A percentile compares a stretch with the other conserved stretches of the same genome.
phyloP scores from a whole-genome alignment of 2,888 invertebrate species.

The Caenorhabditis macrosperma region DNA sequence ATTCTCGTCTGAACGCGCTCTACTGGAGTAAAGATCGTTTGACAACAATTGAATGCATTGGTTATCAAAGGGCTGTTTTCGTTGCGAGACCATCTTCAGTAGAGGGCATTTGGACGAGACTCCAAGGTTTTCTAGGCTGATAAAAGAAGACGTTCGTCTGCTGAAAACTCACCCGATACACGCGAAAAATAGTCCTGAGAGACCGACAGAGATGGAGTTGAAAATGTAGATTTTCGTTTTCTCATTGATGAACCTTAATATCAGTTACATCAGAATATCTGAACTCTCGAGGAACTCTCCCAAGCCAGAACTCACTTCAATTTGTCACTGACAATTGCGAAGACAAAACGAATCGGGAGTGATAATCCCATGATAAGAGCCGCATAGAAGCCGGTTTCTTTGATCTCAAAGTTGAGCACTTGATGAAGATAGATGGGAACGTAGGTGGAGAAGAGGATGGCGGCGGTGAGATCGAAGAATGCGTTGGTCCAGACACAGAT shows the following conservation, averaged over 20 bases:
- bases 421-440: conserved; percentile 69
- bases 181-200: conserved; percentile 35
- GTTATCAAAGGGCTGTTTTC: no score
- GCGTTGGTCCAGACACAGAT: conserved; percentile 71
- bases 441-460: conserved; percentile 69
- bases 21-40: no score
- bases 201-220: conserved; percentile 51
- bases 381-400: conserved; percentile 55
- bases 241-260: conserved; percentile 50
- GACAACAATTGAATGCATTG: no score
- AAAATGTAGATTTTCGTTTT: conserved; percentile 40
- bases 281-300: no score
- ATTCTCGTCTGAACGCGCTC: no score
- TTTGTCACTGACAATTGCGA: conserved; percentile 68
- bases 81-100: no score
- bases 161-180: conserved; percentile 39
- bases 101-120: no score
- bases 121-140: no score
- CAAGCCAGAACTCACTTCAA: conserved; percentile 53
- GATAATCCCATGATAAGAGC: conserved; percentile 47
- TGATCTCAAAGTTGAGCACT: conserved; percentile 56
- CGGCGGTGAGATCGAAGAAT: conserved; percentile 69
- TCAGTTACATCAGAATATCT: not conserved
- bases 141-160: no score
- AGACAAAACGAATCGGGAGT: conserved; percentile 66